Evolutionary conservation across 2,113 vertebrate species (phyloP).

Genomic region (Motacilla alba): DNA sequence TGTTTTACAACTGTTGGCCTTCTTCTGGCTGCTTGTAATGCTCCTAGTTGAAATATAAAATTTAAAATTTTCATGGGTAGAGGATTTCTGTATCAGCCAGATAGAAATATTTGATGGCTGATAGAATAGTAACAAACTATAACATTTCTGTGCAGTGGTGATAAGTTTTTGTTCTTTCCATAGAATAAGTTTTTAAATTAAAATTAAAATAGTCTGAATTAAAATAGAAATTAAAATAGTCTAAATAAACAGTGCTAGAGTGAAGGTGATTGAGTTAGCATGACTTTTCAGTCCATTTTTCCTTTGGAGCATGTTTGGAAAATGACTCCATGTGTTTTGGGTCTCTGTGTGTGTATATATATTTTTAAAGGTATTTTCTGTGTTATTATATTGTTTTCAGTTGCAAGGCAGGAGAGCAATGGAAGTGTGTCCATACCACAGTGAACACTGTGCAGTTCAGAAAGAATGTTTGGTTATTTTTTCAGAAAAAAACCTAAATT

Average conservation of each 20-base stretch:
- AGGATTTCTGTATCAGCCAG: background rate
- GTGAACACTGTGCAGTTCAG: background rate
- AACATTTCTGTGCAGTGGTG: background rate
- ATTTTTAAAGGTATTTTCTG: background rate
- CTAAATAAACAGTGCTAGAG: background rate
- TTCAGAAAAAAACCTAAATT: background rate
- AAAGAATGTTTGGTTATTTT: background rate
- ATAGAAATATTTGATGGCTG: background rate
- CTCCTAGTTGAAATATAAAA: background rate
- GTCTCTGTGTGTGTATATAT: accelerated
- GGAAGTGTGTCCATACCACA: background rate
- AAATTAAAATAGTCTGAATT: background rate
- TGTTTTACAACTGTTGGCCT: background rate
- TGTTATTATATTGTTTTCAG: background rate
- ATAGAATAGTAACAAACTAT: background rate
- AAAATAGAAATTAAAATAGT: too few species aligned
- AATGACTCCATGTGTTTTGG: background rate
- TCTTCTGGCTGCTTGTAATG: background rate
- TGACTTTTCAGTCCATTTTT: background rate
- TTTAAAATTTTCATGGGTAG: background rate
- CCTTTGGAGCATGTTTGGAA: background rate
- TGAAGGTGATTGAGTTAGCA: background rate
- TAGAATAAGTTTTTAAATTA: background rate
- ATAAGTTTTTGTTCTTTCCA: background rate
- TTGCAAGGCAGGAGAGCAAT: background rate